phyloP scores from a whole-genome alignment of 2,113 vertebrate genomes.

The Gopherus flavomarginatus region DNA sequence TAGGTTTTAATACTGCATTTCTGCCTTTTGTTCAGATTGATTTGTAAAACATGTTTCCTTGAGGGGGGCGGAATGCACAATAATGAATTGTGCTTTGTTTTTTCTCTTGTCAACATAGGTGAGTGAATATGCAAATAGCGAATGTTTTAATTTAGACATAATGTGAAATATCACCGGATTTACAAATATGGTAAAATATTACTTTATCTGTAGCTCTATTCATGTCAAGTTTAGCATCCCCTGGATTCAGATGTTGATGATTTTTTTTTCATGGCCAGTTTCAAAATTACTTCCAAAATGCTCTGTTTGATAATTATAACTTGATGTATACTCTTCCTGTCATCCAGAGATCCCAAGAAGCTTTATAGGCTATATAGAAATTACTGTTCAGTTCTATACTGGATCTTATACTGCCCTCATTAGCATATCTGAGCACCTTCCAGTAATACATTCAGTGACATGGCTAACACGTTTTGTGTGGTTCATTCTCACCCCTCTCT shows the following conservation, averaged over 20 bases:
- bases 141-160: background rate
- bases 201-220: background rate
- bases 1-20: background rate
- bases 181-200: background rate
- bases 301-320: background rate
- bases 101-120: background rate
- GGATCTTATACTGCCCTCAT: background rate
- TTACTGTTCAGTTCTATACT: background rate
- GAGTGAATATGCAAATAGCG: background rate
- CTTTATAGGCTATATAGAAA: background rate
- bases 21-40: background rate
- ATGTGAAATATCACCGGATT: background rate
- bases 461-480: background rate
- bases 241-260: background rate
- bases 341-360: background rate
- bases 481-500: too few species aligned
- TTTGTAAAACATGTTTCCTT: background rate
- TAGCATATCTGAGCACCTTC: background rate
- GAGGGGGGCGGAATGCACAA: background rate
- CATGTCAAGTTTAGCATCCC: background rate
- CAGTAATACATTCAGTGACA: background rate
- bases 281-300: background rate
- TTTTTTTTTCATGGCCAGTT: background rate
- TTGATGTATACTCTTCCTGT: background rate
- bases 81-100: rapidly evolving